Evolutionary conservation across 2,888 invertebrate genomes (phyloP).

Genomic region (Synergus laeviventris): DNA sequence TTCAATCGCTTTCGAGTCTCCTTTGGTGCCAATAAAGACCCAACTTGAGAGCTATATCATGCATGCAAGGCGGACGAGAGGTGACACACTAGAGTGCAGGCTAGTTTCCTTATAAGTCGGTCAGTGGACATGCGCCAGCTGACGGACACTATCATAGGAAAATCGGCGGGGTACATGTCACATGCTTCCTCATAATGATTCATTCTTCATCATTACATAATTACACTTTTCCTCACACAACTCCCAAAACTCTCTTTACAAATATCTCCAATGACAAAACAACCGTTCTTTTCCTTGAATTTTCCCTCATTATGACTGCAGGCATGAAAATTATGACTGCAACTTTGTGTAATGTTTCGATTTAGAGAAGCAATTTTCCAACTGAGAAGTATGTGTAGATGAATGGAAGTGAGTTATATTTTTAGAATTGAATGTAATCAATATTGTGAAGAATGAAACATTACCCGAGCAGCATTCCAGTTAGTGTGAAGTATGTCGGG

Average conservation of each 20-base stretch:
- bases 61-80: constrained; percentile 69
- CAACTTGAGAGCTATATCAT: constrained; percentile 63
- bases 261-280: too few species aligned
- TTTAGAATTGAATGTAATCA: constrained; percentile 45
- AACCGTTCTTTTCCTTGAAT: too few species aligned
- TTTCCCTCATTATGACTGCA: too few species aligned
- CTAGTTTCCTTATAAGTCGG: constrained; percentile 67
- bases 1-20: constrained; percentile 36
- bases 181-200: constrained; percentile 61
- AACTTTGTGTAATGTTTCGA: too few species aligned
- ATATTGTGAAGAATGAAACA: constrained; percentile 65
- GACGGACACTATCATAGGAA: constrained; percentile 63
- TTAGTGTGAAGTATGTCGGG: constrained; percentile 53
- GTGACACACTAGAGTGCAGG: constrained; percentile 74
- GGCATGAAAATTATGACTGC: too few species aligned
- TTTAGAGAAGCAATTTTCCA: neutral
- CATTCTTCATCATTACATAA: constrained; percentile 60
- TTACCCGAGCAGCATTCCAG: constrained; percentile 63
- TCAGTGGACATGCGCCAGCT: constrained; percentile 74
- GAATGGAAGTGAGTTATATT: constrained; percentile 36
- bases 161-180: constrained; percentile 57
- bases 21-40: constrained; percentile 50
- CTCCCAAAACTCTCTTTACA: neutral
- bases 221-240: constrained; percentile 21
- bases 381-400: neutral